Evolutionary conservation across 2,113 vertebrate species (phyloP).

Genomic region (Ciconia maguari): DNA sequence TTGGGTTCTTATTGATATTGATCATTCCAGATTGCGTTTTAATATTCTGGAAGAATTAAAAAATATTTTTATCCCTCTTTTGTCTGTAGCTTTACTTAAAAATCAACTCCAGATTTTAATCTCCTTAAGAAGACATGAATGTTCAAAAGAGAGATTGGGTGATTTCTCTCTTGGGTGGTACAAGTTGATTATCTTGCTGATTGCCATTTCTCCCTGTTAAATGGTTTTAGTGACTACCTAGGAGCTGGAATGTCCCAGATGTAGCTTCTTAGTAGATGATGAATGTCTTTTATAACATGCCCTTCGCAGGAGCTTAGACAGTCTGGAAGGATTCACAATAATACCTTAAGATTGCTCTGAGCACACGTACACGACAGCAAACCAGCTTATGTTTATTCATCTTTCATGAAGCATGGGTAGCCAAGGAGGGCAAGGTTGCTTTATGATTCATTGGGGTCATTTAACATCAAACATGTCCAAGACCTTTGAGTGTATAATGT

Average conservation of each 20-base stretch:
- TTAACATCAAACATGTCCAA: neutral
- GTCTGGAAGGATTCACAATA: slow-evolving; percentile 23
- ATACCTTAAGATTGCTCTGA: neutral
- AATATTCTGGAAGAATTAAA: slow-evolving; percentile 1
- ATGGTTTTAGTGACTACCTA: slow-evolving; percentile 34
- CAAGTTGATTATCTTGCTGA: slow-evolving; percentile 45
- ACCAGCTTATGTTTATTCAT: slow-evolving; percentile 42
- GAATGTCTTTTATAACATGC: slow-evolving; percentile 24
- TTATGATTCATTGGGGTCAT: neutral
- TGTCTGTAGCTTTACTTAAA: slow-evolving; percentile 26
- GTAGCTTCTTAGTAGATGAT: slow-evolving; percentile 16
- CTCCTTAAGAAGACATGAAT: slow-evolving; percentile 36
- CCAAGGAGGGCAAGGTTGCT: neutral
- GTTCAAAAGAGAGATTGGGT: neutral
- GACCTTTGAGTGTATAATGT: neutral
- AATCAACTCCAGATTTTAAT: slow-evolving; percentile 28
- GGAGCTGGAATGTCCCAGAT: neutral
- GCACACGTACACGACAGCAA: neutral
- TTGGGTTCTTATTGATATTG: neutral
- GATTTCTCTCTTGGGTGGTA: slow-evolving; percentile 30
- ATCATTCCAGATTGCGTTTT: neutral
- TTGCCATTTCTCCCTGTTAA: slow-evolving; percentile 22
- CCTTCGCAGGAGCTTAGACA: neutral
- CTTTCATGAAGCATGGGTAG: neutral
- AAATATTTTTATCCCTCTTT: slow-evolving; percentile 24